Base-by-base conservation (phyloP, 2,797 vertebrate genomes). In the Sciurus vulgaris region DNA sequence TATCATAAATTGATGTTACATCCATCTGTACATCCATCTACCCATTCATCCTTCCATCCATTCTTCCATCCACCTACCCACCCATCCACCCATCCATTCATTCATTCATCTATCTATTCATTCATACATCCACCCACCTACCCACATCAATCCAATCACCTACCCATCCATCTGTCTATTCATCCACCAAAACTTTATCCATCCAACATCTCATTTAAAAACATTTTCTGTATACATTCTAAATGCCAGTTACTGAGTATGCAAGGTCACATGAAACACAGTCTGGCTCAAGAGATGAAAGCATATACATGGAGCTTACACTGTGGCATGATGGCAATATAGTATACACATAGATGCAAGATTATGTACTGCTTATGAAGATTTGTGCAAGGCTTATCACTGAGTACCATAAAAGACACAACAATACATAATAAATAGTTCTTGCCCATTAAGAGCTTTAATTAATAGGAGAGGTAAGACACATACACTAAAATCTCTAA, bases 381-480 rank as follows among this genome's bases (percentile, higher is more conserved):
- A 8, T 56, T 22, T 95, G 28, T 93, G 56, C 30, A 65, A 61
- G 56, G 54, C 38, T 85, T 82, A n/a, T 92, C 35, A 63, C 10
- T 86, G 41, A 84, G 92, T 9, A 56, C 18, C 70, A 59, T 17
- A 74, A 86, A 89, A 59, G 41, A 86, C 49, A 67, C 18, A 79
- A 33, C 76, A 69, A 35, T 65, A 69, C 79, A 11, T 79, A 83
- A 79, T n/a, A 59, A 38, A 67, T 30, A 63, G 51, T 70, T 41
- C 35, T 33, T 90, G 17, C 56, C 86, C 30, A 76, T 38, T 72
- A 59, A 9, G 24, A 70, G 13, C 5, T 84, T 83, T 56, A 78
- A 89, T 35, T 93, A 94, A 86, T 41, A 95, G 47, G 14, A 93
- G 83, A 41, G 30, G 69, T 59, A 67, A 94, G 18, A 83, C 44